Evolutionary conservation across 2,797 vertebrate species (phyloP), one percentile per base, ranked within the genome.

Genomic region (Pagetopsis macropterus): DNA sequence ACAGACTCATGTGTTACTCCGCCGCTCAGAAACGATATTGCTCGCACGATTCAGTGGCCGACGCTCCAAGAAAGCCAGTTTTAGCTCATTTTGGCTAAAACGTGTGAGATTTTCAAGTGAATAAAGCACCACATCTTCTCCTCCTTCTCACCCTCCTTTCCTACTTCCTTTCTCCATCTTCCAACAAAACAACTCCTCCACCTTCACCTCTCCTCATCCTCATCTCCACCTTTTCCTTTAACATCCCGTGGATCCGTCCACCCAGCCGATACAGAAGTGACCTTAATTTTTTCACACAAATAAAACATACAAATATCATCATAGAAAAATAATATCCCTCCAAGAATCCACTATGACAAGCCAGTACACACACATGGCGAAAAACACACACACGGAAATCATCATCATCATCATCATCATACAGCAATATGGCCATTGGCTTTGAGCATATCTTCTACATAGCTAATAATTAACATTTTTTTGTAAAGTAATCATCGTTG

Each of bases 261-360:
- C 37, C 68, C 40, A 12, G 65, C 79, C 60, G 52, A 75, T 79
- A 83, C 76, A 63, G 67, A 86, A 84, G 79, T 80, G 62, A 88
- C 85, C 82, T 81, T 72, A 78, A 79, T 64, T 78, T 78, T 21
- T 74, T 74, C 82, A 84, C 84, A 91, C 89, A 85, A 91, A 88
- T 83, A 90, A 37, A 37, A 87, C 86, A 84, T 79, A 89, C 63
- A 74, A 86, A 83, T 33, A 37, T 86, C 72, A 85, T 87, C 83
- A 85, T 90, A 93, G 84, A 94, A 93, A 94, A 93, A 94, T 89
- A 94, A 93, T 83, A 87, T 92, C 92, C 93, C 92, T 93, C 93
- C 91, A 83, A 89, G 81, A 92, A 91, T 87, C 84, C 86, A 92
- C 91, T 86, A 86, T 61, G 85, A 91, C 89, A 69, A 89, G 90